phyloP scores from a whole-genome alignment of 1,140 invertebrate genomes.

The Ylistrum balloti region DNA sequence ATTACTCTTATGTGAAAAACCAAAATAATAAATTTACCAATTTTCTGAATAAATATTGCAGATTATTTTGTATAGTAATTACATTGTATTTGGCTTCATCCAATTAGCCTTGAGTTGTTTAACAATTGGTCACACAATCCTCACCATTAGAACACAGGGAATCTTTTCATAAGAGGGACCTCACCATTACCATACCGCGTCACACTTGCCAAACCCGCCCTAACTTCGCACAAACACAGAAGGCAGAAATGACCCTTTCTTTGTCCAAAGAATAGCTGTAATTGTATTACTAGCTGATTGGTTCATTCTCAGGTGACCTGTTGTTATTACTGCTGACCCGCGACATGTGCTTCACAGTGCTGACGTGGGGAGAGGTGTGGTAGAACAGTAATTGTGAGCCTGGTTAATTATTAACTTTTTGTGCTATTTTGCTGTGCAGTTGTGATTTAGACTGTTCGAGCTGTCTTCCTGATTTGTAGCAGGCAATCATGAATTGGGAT shows the following conservation, averaged over 20 bases:
- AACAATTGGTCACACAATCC: background rate
- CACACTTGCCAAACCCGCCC: slow-evolving; percentile 30
- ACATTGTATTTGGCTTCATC: background rate
- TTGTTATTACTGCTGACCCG: slow-evolving; percentile 3
- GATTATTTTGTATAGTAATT: slow-evolving; percentile 30
- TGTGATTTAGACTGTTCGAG: slow-evolving; percentile 8
- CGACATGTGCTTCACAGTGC: background rate
- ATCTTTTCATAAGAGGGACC: background rate
- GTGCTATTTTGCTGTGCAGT: slow-evolving; percentile 14
- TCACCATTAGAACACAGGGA: background rate
- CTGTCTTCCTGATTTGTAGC: background rate
- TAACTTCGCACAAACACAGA: slow-evolving; percentile 27
- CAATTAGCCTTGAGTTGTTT: background rate
- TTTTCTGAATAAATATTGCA: slow-evolving; percentile 36
- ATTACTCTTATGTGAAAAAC: slow-evolving; percentile 2
- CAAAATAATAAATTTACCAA: slow-evolving; percentile 35
- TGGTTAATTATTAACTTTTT: slow-evolving; percentile 29
- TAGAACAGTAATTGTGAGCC: background rate
- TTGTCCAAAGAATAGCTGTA: background rate
- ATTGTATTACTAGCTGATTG: slow-evolving; percentile 25
- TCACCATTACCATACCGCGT: background rate
- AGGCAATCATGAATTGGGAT: slow-evolving; percentile 32
- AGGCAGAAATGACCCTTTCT: slow-evolving; percentile 27
- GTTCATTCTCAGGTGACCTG: slow-evolving; percentile 16
- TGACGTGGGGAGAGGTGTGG: background rate